These are phyloP conservation scores for Leucoraja ocellata DNA, from an alignment of 2,797 vertebrate species.

Conservation along the genomic window DNA sequence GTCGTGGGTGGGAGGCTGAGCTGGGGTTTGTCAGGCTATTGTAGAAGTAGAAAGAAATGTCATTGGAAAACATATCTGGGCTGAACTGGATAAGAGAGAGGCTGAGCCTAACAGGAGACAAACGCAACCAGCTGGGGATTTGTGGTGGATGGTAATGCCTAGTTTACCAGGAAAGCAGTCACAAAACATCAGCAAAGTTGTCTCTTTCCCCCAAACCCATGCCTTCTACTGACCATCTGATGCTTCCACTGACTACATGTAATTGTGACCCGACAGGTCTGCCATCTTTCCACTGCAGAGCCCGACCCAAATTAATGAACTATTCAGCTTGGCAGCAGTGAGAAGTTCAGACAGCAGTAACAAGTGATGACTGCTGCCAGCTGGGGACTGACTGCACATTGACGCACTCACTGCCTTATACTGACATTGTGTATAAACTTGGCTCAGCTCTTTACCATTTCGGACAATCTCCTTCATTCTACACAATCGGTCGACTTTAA, in stretches of 20 bases:
- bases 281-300: neutral
- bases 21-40: too few relatives aligned
- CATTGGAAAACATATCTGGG: too few relatives aligned
- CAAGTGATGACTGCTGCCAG: neutral
- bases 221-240: neutral
- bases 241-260: neutral
- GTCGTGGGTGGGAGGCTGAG: too few relatives aligned
- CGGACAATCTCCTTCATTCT: neutral
- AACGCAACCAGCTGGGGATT: neutral
- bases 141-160: neutral
- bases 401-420: neutral
- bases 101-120: too few relatives aligned
- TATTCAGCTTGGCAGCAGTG: neutral
- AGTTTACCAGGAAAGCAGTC: neutral
- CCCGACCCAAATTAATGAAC: neutral
- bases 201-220: neutral
- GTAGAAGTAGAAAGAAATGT: neutral
- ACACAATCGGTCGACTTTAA: neutral
- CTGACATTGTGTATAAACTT: neutral
- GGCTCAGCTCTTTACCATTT: neutral
- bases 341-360: neutral
- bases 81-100: neutral
- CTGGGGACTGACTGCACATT: neutral
- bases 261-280: neutral
- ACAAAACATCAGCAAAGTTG: neutral